Evolutionary conservation across 2,797 vertebrate genomes (phyloP).

Genomic region (Epinephelus coioides): DNA sequence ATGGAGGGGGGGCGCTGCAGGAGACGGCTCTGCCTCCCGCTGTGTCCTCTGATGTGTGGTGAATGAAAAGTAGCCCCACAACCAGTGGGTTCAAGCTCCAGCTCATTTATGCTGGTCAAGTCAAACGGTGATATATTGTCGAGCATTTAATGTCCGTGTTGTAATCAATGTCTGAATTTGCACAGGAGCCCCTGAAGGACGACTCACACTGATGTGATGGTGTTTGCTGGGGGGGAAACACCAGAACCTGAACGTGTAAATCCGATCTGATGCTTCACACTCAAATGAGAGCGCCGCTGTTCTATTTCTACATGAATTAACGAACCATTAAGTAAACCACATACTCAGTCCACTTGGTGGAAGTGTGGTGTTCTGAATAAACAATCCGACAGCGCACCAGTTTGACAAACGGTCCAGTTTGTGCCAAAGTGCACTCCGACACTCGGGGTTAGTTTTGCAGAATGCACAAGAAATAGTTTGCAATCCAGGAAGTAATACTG

Average conservation of each 20-base stretch:
- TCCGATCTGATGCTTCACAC: no score
- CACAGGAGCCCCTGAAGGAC: constrained; percentile 27
- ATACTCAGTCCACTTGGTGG: no score
- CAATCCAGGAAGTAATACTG: no score
- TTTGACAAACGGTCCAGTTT: no score
- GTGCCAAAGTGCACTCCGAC: no score
- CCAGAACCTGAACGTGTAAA: neutral
- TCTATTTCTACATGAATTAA: no score
- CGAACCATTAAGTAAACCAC: no score
- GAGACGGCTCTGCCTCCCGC: constrained; percentile 23
- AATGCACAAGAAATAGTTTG: no score
- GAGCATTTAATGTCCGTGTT: constrained; percentile 45
- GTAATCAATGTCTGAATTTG: constrained; percentile 57
- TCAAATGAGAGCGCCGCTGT: no score
- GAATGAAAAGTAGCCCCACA: constrained; percentile 38
- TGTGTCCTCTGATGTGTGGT: constrained; percentile 8
- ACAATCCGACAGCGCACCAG: no score
- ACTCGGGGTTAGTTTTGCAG: no score
- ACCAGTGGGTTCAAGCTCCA: constrained; percentile 22
- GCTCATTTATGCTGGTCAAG: constrained; percentile 43
- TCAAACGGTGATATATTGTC: constrained; percentile 53
- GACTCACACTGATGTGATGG: constrained; percentile 32
- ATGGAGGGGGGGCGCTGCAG: constrained; percentile 3
- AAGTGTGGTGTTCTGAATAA: no score
- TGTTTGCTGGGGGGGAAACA: constrained; percentile 44